These are phyloP conservation scores for Brachypodius melanocephalos DNA, from an alignment of 2,113 vertebrate genomes.

Conservation along the genomic window DNA sequence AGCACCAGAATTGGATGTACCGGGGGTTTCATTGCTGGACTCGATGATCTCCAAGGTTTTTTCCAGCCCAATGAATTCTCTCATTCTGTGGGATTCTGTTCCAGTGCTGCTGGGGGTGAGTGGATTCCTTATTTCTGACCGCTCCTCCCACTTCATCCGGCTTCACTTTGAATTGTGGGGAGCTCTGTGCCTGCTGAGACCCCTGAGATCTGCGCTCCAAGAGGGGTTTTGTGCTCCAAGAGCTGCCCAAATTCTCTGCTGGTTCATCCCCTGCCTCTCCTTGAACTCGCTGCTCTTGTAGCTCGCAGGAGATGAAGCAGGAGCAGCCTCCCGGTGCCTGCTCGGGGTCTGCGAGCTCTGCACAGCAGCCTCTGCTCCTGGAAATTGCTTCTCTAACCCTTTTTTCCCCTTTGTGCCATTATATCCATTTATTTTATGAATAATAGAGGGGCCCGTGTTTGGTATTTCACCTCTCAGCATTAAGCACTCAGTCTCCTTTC, in stretches of 20 bases:
- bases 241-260: background rate
- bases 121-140: background rate
- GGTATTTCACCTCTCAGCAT: conserved; percentile 33
- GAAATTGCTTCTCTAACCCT: conserved; percentile 1
- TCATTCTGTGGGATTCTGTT: background rate
- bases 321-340: background rate
- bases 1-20: background rate
- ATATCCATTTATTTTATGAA: conserved; percentile 34
- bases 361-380: background rate
- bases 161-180: background rate
- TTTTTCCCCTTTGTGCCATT: background rate
- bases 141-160: background rate
- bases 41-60: background rate
- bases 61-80: background rate
- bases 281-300: background rate
- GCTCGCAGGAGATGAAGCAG: background rate
- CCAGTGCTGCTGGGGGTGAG: background rate
- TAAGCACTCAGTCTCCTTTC: conserved; percentile 10
- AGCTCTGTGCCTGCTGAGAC: background rate
- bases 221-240: background rate
- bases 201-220: background rate
- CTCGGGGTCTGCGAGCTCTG: background rate
- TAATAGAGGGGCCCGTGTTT: conserved; percentile 11
- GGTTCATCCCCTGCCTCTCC: background rate
- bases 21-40: background rate